Evolutionary conservation across 2,888 invertebrate species (phyloP).

Genomic region (Cephalotes varians): DNA sequence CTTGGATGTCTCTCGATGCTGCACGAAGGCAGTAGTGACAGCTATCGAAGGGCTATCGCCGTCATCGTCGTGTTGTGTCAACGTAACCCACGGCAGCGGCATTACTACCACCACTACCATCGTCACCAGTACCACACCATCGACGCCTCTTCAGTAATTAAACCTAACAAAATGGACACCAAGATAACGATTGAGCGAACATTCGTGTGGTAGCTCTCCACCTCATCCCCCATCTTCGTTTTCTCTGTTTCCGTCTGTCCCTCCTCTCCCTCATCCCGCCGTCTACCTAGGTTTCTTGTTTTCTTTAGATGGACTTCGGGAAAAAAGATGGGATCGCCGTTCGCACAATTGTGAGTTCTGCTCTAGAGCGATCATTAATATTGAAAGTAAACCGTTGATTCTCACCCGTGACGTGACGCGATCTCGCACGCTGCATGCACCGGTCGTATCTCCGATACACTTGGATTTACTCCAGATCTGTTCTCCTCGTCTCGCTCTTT

Average conservation of each 20-base stretch:
- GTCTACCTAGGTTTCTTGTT: constrained; percentile 13
- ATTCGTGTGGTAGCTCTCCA: constrained; percentile 75
- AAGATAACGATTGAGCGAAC: constrained; percentile 85
- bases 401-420: neutral
- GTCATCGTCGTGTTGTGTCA: constrained; percentile 78
- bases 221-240: neutral
- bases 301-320: constrained; percentile 77
- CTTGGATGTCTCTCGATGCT: constrained; percentile 8
- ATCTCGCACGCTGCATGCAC: neutral
- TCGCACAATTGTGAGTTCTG: constrained; percentile 77
- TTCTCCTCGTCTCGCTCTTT: neutral
- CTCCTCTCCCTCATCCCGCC: too few species aligned
- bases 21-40: neutral
- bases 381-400: constrained; percentile 17
- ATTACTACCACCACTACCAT: neutral
- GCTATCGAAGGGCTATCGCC: constrained; percentile 52
- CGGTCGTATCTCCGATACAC: constrained; percentile 13
- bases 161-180: constrained; percentile 86
- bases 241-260: neutral
- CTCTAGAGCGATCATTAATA: constrained; percentile 44
- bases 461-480: neutral
- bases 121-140: constrained; percentile 71
- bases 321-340: constrained; percentile 76
- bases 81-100: constrained; percentile 84
- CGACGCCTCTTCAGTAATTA: constrained; percentile 85